These are phyloP conservation scores for Oreortyx pictus DNA, from an alignment of 2,797 vertebrate genomes.

Conservation along the genomic window DNA sequence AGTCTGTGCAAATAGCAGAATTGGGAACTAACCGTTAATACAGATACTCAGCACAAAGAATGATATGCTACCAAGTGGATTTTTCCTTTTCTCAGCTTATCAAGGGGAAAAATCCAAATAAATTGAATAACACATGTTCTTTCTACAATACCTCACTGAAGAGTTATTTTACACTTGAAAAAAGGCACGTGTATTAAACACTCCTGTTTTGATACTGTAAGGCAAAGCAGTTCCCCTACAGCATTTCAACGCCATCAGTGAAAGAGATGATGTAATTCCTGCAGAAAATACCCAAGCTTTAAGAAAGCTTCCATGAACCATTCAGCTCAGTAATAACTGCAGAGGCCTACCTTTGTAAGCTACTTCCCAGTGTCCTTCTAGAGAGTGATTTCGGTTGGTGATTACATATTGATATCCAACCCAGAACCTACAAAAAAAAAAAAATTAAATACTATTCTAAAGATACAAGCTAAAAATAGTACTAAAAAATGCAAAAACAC, in stretches of 20 bases:
- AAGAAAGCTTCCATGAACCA: background rate
- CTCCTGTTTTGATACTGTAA: background rate
- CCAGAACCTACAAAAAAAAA: constrained; percentile 87
- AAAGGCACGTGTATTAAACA: fast-evolving
- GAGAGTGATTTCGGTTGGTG: constrained; percentile 90
- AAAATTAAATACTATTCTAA: background rate
- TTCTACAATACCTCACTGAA: no score
- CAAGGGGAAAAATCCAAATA: no score
- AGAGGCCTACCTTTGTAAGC: constrained; percentile 91
- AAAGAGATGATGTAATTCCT: background rate
- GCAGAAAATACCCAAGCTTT: background rate
- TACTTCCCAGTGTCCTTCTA: constrained; percentile 96
- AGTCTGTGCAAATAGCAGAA: no score
- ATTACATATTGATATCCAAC: constrained; percentile 98
- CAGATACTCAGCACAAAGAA: no score
- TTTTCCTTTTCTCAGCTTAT: no score
- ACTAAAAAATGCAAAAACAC: background rate
- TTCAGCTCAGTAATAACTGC: background rate
- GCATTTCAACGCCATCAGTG: background rate
- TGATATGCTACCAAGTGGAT: no score
- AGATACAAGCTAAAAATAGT: background rate
- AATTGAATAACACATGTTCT: no score
- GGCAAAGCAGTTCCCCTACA: background rate
- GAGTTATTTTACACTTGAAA: background rate
- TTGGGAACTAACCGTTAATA: no score